Evolutionary conservation across 2,113 vertebrate genomes (phyloP).

Genomic region (Colius striatus): DNA sequence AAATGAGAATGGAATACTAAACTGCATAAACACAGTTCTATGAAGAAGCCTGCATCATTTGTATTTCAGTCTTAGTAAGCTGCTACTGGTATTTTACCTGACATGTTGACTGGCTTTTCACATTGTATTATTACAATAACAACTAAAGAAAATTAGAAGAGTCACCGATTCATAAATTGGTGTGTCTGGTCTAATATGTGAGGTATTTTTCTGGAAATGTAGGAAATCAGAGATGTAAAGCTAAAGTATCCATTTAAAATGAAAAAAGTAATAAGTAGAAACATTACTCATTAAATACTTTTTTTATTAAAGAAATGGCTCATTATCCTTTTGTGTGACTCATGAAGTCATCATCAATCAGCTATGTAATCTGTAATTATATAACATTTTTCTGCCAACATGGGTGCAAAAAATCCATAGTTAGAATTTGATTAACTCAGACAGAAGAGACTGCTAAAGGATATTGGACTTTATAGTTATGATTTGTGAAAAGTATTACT

Average conservation of each 20-base stretch:
- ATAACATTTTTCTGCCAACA: neutral
- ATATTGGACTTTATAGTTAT: neutral
- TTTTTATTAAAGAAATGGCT: slow-evolving; percentile 37
- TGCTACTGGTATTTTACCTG: neutral
- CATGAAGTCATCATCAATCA: slow-evolving; percentile 8
- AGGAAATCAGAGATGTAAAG: neutral
- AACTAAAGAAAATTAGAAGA: neutral
- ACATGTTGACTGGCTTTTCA: neutral
- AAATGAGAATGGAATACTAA: neutral
- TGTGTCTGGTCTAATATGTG: neutral
- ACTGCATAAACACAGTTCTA: neutral
- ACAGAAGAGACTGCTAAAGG: neutral
- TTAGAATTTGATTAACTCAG: neutral
- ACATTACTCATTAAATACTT: neutral
- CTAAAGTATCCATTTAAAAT: slow-evolving; percentile 1
- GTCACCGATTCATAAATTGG: neutral
- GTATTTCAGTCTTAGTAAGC: neutral
- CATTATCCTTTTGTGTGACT: slow-evolving; percentile 21
- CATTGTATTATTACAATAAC: neutral
- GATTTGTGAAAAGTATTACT: neutral
- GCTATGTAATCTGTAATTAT: neutral
- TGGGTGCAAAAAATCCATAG: neutral
- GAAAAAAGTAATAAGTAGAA: neutral
- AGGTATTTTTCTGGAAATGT: slow-evolving; percentile 10
- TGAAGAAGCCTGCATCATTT: neutral